A percentile compares a stretch with the other conserved stretches of the same genome.
phyloP scores from a whole-genome alignment of 2,888 invertebrate species.

The Marasmarcha lunaedactyla region DNA sequence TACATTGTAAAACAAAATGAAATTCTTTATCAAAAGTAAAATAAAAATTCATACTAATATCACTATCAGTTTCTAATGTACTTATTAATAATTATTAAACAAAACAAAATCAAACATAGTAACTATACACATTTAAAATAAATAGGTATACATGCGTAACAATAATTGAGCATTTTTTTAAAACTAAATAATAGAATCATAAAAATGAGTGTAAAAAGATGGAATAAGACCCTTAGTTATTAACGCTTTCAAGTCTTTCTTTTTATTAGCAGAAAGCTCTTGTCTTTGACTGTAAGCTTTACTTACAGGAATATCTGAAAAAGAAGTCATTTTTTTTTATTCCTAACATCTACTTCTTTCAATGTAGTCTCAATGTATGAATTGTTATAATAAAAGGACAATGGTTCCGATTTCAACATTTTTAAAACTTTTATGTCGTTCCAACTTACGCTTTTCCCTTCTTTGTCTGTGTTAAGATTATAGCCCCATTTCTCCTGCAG shows the following conservation, averaged over 20 bases:
- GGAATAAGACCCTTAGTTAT: slow-evolving; percentile 9
- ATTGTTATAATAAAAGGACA: slow-evolving; percentile 6
- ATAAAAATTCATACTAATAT: no score
- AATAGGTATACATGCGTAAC: no score
- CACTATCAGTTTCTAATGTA: no score
- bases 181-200: slow-evolving; percentile 7
- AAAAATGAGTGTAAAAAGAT: slow-evolving; percentile 7
- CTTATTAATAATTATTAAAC: no score
- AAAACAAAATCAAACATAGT: no score
- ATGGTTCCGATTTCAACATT: slow-evolving; percentile 6
- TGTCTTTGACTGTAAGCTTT: slow-evolving; percentile 8
- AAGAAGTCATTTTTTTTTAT: slow-evolving; percentile 11
- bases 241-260: slow-evolving; percentile 12
- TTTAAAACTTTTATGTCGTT: slow-evolving; percentile 8
- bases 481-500: slow-evolving; percentile 12
- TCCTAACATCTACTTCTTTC: slow-evolving; percentile 9
- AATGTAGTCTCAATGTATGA: slow-evolving; percentile 1
- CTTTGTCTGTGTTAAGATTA: slow-evolving; percentile 5
- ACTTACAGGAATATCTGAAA: slow-evolving; percentile 4
- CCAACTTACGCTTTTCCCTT: slow-evolving; percentile 5
- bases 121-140: no score
- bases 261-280: slow-evolving; percentile 12
- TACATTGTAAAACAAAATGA: no score
- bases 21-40: no score
- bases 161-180: no score